Percentiles rank a stretch among this genome's conserved stretches.
These are phyloP conservation scores for Leucozona laternaria DNA, from an alignment of 2,888 invertebrate genomes.

Conservation along the genomic window DNA sequence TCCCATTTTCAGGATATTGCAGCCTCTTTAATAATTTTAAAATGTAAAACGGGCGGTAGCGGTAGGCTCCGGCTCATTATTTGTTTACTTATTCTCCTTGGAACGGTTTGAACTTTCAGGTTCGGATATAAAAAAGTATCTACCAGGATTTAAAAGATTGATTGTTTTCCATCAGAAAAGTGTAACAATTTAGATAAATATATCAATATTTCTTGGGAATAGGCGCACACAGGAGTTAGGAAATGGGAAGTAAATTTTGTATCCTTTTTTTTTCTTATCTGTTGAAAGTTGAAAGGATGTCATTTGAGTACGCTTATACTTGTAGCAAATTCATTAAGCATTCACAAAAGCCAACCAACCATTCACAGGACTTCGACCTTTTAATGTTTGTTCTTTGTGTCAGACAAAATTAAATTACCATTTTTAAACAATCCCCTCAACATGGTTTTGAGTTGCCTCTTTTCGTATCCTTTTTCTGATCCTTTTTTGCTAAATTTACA, in stretches of 20 bases:
- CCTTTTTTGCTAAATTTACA: background rate
- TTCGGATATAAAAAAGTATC: background rate
- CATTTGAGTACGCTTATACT: background rate
- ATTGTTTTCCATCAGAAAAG: constrained; percentile 4
- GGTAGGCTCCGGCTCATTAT: background rate
- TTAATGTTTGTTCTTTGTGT: background rate
- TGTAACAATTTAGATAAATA: background rate
- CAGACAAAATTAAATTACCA: constrained; percentile 14
- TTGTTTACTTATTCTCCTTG: background rate
- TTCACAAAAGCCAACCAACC: background rate
- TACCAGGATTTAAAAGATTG: background rate
- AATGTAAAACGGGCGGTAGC: background rate
- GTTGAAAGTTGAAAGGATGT: background rate
- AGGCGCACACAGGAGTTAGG: background rate
- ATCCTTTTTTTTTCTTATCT: constrained; percentile 42
- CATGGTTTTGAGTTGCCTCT: background rate
- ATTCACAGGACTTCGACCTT: constrained; percentile 6
- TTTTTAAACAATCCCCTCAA: background rate
- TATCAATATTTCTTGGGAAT: background rate
- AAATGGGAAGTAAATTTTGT: constrained; percentile 11
- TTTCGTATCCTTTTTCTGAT: constrained; percentile 5
- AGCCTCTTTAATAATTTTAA: background rate
- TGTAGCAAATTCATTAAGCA: background rate
- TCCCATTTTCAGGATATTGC: background rate
- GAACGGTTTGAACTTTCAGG: background rate